Conservation (phyloP, 2,113 vertebrate species). For the crab-eating macaque (Macaca fascicularis) region T2T-MFA8v1.1 NC_088380.1:112594501-112595000, state of each 20-base stretch:
- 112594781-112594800: slow-evolving; percentile 8
- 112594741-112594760: background rate
- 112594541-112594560: slow-evolving; percentile 47
- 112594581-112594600: slow-evolving; percentile 7
- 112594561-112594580: background rate
- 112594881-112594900: background rate
- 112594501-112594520: slow-evolving; percentile 73
- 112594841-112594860: background rate
- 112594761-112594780: background rate
- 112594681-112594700: background rate
- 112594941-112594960: background rate
- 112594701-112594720: background rate
- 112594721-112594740: background rate
- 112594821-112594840: background rate
- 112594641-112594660: background rate
- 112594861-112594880: background rate
- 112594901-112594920: background rate
- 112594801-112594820: background rate
- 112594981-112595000: background rate
- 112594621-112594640: slow-evolving; percentile 16
- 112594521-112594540: slow-evolving; percentile 64
- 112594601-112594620: slow-evolving; percentile 39
- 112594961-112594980: background rate
- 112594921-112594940: slow-evolving; percentile 22
- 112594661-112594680: background rate